Evolutionary conservation across 1,140 invertebrate species (phyloP).

Genomic region (Procambarus virginalis): DNA sequence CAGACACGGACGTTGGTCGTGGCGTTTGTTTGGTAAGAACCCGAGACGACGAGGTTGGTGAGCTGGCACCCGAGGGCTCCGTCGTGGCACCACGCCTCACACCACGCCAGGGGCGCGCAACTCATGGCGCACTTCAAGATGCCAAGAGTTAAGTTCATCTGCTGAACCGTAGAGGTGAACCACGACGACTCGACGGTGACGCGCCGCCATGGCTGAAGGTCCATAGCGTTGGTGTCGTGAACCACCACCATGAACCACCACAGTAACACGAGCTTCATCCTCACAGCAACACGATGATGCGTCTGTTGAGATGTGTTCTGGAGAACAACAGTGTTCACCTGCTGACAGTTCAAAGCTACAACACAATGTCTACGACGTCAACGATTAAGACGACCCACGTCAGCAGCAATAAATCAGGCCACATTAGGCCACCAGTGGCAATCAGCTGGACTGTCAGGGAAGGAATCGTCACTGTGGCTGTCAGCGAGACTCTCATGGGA

Average conservation of each 20-base stretch:
- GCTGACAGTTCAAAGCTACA: no score
- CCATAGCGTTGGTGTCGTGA: not conserved
- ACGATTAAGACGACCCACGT: no score
- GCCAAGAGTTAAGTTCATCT: not conserved
- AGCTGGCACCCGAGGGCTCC: not conserved
- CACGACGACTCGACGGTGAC: not conserved
- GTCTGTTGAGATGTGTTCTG: no score
- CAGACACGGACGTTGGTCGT: not conserved
- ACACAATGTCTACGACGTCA: no score
- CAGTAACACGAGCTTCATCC: not conserved
- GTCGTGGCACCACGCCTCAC: not conserved
- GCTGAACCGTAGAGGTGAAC: not conserved
- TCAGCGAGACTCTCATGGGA: no score
- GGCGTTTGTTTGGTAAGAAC: not conserved
- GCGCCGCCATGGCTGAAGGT: not conserved
- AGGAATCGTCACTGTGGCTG: no score
- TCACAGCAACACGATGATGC: not conserved
- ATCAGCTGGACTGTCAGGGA: no score
- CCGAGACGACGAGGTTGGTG: not conserved
- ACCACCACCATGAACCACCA: not conserved
- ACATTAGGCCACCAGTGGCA: no score
- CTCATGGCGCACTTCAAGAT: not conserved
- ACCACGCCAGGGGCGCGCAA: not conserved
- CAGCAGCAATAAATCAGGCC: no score
- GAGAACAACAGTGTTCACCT: no score